Percentiles rank a stretch among this genome's conserved stretches.
Evolutionary conservation across 2,888 invertebrate species (phyloP).

Genomic region (Drosophila nigricruria): DNA sequence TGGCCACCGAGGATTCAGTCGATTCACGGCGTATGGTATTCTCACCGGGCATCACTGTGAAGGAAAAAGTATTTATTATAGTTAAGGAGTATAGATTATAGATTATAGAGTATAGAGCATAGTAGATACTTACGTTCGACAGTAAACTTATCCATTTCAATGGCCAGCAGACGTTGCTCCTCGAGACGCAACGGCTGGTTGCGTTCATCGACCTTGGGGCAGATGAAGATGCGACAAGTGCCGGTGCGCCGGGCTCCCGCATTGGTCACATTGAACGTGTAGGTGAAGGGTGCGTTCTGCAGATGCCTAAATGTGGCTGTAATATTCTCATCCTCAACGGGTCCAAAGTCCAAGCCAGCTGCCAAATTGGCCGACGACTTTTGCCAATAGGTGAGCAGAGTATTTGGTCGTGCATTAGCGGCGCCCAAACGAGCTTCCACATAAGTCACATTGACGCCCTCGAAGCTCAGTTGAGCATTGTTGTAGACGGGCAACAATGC

Average conservation of each 20-base stretch:
- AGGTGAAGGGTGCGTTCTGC: conserved; percentile 90
- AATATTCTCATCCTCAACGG: conserved; percentile 88
- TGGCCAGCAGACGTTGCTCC: conserved; percentile 88
- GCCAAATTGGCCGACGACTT: conserved; percentile 92
- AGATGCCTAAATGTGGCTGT: conserved; percentile 91
- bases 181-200: conserved; percentile 87
- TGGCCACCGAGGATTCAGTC: conserved; percentile 91
- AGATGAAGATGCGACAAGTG: conserved; percentile 89
- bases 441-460: conserved; percentile 65
- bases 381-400: conserved; percentile 91
- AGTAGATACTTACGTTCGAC: conserved; percentile 87
- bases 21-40: conserved; percentile 90
- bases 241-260: conserved; percentile 85
- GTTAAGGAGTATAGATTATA: neutral
- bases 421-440: conserved; percentile 69
- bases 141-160: conserved; percentile 90
- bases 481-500: conserved; percentile 87
- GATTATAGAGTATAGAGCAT: neutral
- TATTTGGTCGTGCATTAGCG: conserved; percentile 85
- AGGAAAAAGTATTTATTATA: neutral
- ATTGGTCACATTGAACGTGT: conserved; percentile 88
- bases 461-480: conserved; percentile 75
- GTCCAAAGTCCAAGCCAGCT: conserved; percentile 92
- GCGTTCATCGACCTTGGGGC: conserved; percentile 89
- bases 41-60: conserved; percentile 89